Base-by-base conservation (phyloP, 2,113 vertebrate genomes). In the Heptranchias perlo region DNA sequence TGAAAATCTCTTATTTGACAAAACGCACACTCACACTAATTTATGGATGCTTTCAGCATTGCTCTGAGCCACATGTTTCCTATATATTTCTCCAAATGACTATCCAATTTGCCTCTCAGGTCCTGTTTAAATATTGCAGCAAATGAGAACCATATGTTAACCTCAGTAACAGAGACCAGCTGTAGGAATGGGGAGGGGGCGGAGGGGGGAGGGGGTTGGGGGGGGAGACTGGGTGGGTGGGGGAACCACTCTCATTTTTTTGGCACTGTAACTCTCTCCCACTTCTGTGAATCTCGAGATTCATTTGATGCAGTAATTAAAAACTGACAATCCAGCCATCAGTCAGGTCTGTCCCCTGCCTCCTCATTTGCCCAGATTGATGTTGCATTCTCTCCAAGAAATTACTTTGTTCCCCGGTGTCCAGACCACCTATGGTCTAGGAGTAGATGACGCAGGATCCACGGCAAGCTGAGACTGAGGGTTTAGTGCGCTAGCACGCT, bases 31-130 rank as follows among this genome's bases (percentile, higher is more conserved):
- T 58, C 49, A 31, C 1, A 14, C 2, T 91, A 91, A 91, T 91
- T 91, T 58, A 91, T 91, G 87, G 11, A 91, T 91, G 87, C 87
- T 91, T 91, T 91, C 14, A 91, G 87, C 87, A 52, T 91, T 91
- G 87, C 87, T 35, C 87, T n/a, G 52, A 54, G 87, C 58, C 87
- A 91, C 87, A 58, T 91, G 87, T 54, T 91, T 91, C 52, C 52
- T 3, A 91, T 91, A 54, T 58, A 58, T 58, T 58, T 58, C 87
- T 58, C 11, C 52, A 91, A 91, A 91, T 54, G 11, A 91, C 44
- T 21, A 49, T 49, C 82, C 52, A 91, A 58, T 58, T 91, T 35
- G 87, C 52, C 52, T 58, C 52, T 35, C 87, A 91, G 52, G 49
- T 31, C 52, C 87, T 58, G 28, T 58, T 35, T 54, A 58, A 91